Evolutionary conservation across 2,888 invertebrate species (phyloP).

Genomic region (Stegophylla sp.): DNA sequence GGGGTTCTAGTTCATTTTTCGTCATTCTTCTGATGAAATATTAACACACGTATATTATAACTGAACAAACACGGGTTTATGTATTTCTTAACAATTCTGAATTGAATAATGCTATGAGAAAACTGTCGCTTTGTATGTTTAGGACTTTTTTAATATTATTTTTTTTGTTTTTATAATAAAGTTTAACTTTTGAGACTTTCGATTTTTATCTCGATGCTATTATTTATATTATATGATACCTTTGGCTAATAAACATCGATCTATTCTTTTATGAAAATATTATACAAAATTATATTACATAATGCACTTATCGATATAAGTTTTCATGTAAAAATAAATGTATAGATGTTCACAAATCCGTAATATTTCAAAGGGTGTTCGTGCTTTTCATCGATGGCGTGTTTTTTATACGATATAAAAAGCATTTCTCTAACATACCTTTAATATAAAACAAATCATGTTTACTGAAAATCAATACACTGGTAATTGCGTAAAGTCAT

Average conservation of each 20-base stretch:
- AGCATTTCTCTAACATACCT: background rate
- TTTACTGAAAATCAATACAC: background rate
- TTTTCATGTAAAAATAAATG: constrained; percentile 23
- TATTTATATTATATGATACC: background rate
- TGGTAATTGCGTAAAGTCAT: background rate
- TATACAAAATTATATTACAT: background rate
- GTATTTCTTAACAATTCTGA: background rate
- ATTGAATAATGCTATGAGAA: constrained; percentile 3
- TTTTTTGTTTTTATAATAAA: background rate
- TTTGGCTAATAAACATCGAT: background rate
- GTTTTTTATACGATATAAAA: background rate
- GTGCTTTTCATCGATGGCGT: constrained; percentile 19
- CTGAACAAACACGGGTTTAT: background rate
- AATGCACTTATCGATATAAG: constrained; percentile 21
- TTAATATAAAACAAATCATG: background rate
- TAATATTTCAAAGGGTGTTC: background rate
- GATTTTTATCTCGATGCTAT: background rate
- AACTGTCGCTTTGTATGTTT: constrained; percentile 19
- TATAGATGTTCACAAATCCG: constrained; percentile 4
- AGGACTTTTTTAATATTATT: constrained; percentile 29
- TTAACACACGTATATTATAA: background rate
- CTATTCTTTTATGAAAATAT: background rate
- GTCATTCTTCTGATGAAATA: background rate
- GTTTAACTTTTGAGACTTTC: background rate
- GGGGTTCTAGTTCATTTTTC: background rate